These are phyloP conservation scores for Polypterus senegalus DNA, from an alignment of 2,113 vertebrate genomes.

Conservation along the genomic window DNA sequence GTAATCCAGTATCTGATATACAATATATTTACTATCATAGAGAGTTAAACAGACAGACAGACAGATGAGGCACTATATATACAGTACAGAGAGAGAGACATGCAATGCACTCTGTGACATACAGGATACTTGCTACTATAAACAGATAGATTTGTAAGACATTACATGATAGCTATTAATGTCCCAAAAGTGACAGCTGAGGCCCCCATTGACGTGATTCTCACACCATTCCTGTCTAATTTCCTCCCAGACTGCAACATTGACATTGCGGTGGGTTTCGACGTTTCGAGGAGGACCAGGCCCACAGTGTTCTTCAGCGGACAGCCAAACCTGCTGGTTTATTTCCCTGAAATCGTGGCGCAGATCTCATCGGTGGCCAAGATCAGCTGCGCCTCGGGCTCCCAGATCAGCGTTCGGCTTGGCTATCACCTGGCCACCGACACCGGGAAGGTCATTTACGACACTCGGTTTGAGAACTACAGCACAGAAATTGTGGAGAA, in stretches of 20 bases:
- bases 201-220: too few species aligned
- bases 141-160: too few species aligned
- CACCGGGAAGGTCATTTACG: slow-evolving; percentile 31
- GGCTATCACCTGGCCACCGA: slow-evolving; percentile 39
- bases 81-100: too few species aligned
- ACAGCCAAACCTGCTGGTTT: slow-evolving; percentile 38
- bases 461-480: slow-evolving; percentile 52
- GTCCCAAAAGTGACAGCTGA: too few species aligned
- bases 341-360: slow-evolving; percentile 43
- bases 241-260: slow-evolving; percentile 49
- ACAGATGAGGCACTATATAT: too few species aligned
- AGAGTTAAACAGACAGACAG: too few species aligned
- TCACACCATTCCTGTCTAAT: too few species aligned
- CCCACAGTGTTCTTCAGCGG: slow-evolving; percentile 24
- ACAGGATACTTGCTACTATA: too few species aligned
- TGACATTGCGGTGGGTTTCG: slow-evolving; percentile 66
- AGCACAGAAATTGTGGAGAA: slow-evolving; percentile 39
- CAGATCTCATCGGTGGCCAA: slow-evolving; percentile 34
- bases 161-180: too few species aligned
- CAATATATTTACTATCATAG: too few species aligned
- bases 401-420: slow-evolving; percentile 26
- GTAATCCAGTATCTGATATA: too few species aligned
- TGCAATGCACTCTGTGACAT: too few species aligned
- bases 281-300: slow-evolving; percentile 36
- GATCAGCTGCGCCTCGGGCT: slow-evolving; percentile 40